Conservation (phyloP, 2,888 invertebrate genomes). For the Geophilus truncorum region DNA sequence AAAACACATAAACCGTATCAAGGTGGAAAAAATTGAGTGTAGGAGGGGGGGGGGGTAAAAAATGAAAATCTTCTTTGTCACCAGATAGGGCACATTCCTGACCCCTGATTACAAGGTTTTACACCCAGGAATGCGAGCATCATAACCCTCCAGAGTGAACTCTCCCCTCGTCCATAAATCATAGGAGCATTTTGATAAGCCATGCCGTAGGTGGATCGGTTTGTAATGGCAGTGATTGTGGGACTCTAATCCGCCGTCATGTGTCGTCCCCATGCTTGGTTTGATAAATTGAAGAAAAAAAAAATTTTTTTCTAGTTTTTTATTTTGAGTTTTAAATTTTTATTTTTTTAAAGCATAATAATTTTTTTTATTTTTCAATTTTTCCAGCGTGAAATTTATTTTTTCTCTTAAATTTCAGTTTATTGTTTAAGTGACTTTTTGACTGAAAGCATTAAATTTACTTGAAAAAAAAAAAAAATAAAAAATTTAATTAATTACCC, state of each 20-base stretch:
- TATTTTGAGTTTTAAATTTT: not conserved
- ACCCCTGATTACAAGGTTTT: slow-evolving; percentile 27
- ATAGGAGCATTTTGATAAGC: slow-evolving; percentile 8
- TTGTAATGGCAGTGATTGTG: not conserved
- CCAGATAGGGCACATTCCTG: slow-evolving; percentile 27
- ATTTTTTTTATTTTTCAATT: no score
- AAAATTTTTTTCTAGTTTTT: no score
- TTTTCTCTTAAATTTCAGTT: no score
- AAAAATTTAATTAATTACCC: no score
- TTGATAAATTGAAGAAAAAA: no score
- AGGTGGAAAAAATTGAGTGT: no score
- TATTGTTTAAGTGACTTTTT: no score
- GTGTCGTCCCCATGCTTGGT: not conserved
- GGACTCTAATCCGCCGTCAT: not conserved
- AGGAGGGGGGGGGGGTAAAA: not conserved
- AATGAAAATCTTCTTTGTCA: not conserved
- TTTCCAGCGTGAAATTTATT: no score
- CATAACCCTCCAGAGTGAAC: slow-evolving; percentile 17
- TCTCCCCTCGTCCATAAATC: slow-evolving; percentile 19
- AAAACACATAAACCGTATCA: not conserved
- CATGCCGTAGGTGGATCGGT: not conserved
- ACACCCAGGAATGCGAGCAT: slow-evolving; percentile 24
- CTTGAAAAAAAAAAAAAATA: no score
- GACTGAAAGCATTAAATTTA: no score
- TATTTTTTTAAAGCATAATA: no score